phyloP scores from a whole-genome alignment of 2,113 vertebrate species.

The Engystomops pustulosus region DNA sequence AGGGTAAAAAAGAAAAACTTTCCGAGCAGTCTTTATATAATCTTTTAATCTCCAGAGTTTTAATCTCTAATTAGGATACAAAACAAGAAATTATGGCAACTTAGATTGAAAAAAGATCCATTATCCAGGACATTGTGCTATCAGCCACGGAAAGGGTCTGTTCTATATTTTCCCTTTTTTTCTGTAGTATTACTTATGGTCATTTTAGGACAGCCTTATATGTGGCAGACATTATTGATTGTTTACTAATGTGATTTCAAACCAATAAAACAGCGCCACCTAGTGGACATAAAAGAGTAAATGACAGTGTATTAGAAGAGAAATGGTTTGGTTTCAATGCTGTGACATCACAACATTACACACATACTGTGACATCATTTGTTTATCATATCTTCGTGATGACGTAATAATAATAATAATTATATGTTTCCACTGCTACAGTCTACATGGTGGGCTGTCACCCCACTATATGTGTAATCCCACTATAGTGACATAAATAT shows the following conservation, averaged over 20 bases:
- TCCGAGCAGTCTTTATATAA: constrained; percentile 15
- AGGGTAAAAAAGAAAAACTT: background rate
- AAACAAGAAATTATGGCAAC: constrained; percentile 6
- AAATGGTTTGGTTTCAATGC: no score
- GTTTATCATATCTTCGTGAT: no score
- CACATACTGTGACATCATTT: no score
- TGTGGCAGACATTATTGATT: no score
- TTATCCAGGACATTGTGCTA: background rate
- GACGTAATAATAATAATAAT: no score
- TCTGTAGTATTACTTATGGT: background rate
- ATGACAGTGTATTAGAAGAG: background rate
- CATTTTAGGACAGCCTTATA: no score
- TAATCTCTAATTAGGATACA: constrained; percentile 20
- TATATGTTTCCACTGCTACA: no score
- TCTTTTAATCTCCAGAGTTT: constrained; percentile 38
- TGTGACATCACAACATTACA: no score
- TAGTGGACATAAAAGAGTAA: background rate
- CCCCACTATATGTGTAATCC: no score
- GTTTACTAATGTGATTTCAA: no score
- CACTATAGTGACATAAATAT: no score
- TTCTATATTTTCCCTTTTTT: background rate
- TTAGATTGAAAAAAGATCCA: background rate
- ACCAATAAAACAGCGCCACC: background rate
- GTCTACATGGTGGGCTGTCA: no score
- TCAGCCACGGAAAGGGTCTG: background rate